Base-by-base conservation (phyloP, 2,113 vertebrate species). In the Oryzias javanicus region DNA sequence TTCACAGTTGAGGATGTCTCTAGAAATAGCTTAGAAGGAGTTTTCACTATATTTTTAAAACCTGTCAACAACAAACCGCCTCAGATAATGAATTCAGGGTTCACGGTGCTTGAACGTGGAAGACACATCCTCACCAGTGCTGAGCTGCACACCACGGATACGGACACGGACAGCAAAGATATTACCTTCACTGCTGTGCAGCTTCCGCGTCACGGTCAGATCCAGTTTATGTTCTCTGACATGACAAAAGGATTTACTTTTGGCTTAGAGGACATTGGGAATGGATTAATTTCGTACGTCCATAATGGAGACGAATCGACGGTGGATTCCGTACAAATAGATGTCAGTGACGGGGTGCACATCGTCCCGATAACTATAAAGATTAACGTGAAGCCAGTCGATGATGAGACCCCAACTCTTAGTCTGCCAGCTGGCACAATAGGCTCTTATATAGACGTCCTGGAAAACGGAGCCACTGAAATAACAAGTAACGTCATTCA, bases 11-110 rank as follows among this genome's bases (percentile, higher is more conserved):
- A 94, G 63, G 97, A 99, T 80, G 84, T 82, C 0, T 91, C 93
- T 49, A 93, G 94, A 64, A 98, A 99, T 54, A 67, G 66, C 3
- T 90, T 87, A 0, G 69, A 84, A 7, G 97, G 95, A 16, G 81
- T 88, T 49, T 98, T 98, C 57, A 94, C 93, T 0, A 91, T 99
- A 67, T 92, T 94, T 78, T 58, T 99, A 55, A 93, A 97, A 74
- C 96, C 97, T 0, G 94, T 96, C 55, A 92, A 99, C 86, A 98
- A 98, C 81, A 95, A 93, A 29, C 96, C 97, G 0, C 97, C 97
- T 0, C 92, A 93, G 79, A 95, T 98, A 62, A 95, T 92, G 55
- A 98, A 98, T 76, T 94, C 93, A 1, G 96, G 96, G 47, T 96
- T 99, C 67, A 88, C 88, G 6, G 64, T 97, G 40, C 82, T 90